Evolutionary conservation across 2,797 vertebrate species (phyloP).

Genomic region (Tadarida brasiliensis): DNA sequence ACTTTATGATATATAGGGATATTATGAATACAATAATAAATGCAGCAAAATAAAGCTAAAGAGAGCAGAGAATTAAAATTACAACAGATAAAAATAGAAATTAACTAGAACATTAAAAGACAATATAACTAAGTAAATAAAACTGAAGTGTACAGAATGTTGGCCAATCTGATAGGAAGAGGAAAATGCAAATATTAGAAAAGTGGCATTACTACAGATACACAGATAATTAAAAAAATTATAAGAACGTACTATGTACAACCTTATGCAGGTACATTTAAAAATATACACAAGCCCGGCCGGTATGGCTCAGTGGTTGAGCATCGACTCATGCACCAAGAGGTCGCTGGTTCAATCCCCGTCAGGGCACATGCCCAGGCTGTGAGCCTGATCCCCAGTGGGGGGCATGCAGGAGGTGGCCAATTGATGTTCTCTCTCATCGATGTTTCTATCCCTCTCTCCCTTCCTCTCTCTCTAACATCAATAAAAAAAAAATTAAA

Average conservation of each 20-base stretch:
- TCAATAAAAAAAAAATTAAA: too few species aligned
- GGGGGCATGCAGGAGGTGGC: too few species aligned
- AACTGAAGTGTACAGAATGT: background rate
- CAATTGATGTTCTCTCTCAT: too few species aligned
- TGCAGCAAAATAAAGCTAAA: conserved; percentile 7
- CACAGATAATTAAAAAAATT: background rate
- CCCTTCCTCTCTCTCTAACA: too few species aligned
- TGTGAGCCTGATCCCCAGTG: too few species aligned
- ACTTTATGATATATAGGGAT: conserved; percentile 14
- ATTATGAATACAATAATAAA: conserved; percentile 45
- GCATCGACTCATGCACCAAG: too few species aligned
- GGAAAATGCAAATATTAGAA: background rate
- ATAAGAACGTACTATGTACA: background rate
- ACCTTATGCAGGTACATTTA: background rate
- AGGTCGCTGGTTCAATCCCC: too few species aligned
- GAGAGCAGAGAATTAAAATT: background rate
- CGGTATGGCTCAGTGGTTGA: too few species aligned
- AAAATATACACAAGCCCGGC: background rate
- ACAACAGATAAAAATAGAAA: background rate
- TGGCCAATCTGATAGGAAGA: conserved; percentile 23
- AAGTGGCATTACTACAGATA: conserved; percentile 7
- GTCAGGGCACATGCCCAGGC: too few species aligned
- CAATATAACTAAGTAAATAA: background rate
- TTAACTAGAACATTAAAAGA: conserved; percentile 17
- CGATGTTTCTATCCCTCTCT: too few species aligned